Percentiles rank a stretch among this genome's conserved stretches.
These are phyloP conservation scores for Antigone vipio DNA, from an alignment of 2,113 vertebrate species.

Conservation along the genomic window DNA sequence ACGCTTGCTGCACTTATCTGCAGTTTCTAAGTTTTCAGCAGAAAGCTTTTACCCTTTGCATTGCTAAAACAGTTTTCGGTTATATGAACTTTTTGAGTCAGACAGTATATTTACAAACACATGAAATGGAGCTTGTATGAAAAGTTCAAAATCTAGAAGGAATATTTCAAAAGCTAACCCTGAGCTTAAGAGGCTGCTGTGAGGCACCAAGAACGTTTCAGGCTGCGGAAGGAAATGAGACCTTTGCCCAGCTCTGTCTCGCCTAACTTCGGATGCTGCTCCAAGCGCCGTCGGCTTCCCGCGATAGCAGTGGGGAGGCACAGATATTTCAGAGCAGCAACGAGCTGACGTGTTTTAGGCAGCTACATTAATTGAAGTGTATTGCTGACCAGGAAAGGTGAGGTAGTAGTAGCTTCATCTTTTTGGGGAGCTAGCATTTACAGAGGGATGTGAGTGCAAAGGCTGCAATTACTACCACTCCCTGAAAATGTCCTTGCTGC, in stretches of 20 bases:
- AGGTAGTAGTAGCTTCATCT: not conserved
- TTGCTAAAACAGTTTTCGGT: not conserved
- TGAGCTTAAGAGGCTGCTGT: not conserved
- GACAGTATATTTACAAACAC: not conserved
- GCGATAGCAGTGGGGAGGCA: not conserved
- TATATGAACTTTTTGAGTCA: not conserved
- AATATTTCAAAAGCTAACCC: not conserved
- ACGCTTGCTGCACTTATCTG: not conserved
- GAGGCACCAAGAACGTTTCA: not conserved
- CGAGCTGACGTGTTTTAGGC: not conserved
- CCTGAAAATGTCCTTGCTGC: not conserved
- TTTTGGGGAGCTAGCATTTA: not conserved
- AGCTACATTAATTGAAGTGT: not conserved
- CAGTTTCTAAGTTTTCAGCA: not conserved
- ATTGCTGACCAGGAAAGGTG: not conserved
- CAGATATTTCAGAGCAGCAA: not conserved
- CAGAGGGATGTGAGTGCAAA: not conserved
- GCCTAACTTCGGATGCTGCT: not conserved
- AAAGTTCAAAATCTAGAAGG: not conserved
- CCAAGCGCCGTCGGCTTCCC: not conserved
- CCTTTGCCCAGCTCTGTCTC: not conserved
- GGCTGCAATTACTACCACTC: not conserved
- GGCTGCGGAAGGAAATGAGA: not conserved
- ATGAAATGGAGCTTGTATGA: not conserved
- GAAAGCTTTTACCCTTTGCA: not conserved